These are phyloP conservation scores for Limonius californicus DNA, from an alignment of 1,140 invertebrate genomes.

Conservation along the genomic window DNA sequence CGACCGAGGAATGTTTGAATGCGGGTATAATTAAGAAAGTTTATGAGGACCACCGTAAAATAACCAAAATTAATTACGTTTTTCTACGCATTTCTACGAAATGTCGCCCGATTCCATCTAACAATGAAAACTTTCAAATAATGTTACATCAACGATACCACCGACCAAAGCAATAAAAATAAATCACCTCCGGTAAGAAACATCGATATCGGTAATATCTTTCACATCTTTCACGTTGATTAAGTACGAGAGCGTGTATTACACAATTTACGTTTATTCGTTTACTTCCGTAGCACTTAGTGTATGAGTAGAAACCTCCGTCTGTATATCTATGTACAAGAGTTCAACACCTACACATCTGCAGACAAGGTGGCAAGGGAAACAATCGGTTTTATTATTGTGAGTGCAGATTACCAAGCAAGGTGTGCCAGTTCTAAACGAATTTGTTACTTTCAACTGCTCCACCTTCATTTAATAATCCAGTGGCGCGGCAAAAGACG, in stretches of 20 bases:
- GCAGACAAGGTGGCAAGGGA: neutral
- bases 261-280: neutral
- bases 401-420: neutral
- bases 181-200: too few species aligned
- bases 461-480: neutral
- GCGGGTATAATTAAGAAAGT: conserved; percentile 6
- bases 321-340: neutral
- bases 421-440: neutral
- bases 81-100: too few species aligned
- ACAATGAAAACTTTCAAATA: too few species aligned
- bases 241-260: neutral
- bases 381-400: neutral
- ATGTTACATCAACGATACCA: too few species aligned
- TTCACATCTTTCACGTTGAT: neutral
- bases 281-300: neutral
- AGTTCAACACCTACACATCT: neutral
- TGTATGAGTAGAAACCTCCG: neutral
- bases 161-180: too few species aligned
- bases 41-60: conserved; percentile 4
- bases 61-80: neutral
- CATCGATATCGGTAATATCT: too few species aligned
- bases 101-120: too few species aligned
- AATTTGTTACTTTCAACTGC: neutral
- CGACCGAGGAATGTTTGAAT: neutral
- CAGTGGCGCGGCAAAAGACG: neutral